Conservation (phyloP, 2,113 vertebrate genomes). For the Ranitomeya imitator region DNA sequence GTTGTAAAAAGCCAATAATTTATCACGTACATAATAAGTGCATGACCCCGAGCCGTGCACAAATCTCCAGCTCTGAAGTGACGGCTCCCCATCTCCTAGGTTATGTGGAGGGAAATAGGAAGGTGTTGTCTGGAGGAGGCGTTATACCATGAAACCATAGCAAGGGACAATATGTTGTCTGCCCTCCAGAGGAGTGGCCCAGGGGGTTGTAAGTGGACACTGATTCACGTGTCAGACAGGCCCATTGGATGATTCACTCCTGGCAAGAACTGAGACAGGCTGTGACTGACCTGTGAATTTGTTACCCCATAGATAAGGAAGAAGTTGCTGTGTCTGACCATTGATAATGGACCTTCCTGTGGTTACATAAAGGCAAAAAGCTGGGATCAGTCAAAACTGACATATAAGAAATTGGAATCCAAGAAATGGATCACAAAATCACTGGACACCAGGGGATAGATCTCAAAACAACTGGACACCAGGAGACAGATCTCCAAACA, state of each 20-base stretch:
- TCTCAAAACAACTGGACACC: no score
- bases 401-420: no score
- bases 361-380: no score
- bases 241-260: not conserved
- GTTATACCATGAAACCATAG: not conserved
- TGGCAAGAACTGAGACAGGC: no score
- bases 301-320: no score
- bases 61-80: slow-evolving; percentile 7
- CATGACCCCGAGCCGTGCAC: not conserved
- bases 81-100: not conserved
- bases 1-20: slow-evolving; percentile 9
- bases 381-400: no score
- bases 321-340: no score
- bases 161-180: not conserved
- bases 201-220: not conserved
- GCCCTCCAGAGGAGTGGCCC: not conserved
- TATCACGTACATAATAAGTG: not conserved
- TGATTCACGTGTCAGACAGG: not conserved
- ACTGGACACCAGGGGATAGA: no score
- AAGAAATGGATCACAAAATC: no score
- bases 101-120: not conserved
- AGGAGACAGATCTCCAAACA: no score
- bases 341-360: no score
- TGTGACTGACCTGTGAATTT: no score
- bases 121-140: not conserved